These are phyloP conservation scores for Sander vitreus DNA, from an alignment of 2,113 vertebrate species.

Conservation along the genomic window DNA sequence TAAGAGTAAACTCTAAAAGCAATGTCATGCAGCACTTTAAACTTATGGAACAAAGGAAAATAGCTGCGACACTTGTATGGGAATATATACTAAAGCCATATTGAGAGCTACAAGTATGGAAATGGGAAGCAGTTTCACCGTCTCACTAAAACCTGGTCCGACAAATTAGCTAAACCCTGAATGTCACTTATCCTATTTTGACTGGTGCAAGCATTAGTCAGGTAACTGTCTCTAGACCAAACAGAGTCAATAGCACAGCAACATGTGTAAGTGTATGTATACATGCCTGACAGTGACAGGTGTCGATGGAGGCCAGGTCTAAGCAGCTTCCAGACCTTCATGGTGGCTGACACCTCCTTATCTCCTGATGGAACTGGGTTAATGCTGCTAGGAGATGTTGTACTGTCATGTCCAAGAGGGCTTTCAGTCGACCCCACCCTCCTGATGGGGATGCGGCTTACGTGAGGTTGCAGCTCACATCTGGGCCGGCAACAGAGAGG, in stretches of 20 bases:
- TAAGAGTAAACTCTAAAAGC: background rate
- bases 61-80: background rate
- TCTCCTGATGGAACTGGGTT: constrained; percentile 23
- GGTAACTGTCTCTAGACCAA: background rate
- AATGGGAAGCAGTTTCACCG: background rate
- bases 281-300: constrained; percentile 75
- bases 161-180: background rate
- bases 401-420: constrained; percentile 15
- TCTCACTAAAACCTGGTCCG: too few species aligned
- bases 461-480: constrained; percentile 75
- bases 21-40: background rate
- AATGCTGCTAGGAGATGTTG: constrained; percentile 4
- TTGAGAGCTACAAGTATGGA: accelerated
- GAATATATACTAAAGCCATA: background rate
- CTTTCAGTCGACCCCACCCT: constrained; percentile 49
- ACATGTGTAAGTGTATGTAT: background rate
- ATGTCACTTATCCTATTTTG: background rate
- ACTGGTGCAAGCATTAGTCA: background rate
- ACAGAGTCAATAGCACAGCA: background rate
- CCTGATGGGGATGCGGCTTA: constrained; percentile 79
- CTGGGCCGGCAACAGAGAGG: constrained; percentile 52
- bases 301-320: constrained; percentile 74
- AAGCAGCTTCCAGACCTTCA: constrained; percentile 80
- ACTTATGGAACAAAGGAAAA: background rate
- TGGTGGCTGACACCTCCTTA: constrained; percentile 52